Base-by-base conservation (phyloP, 2,113 vertebrate genomes). In the Xiphophorus hellerii region DNA sequence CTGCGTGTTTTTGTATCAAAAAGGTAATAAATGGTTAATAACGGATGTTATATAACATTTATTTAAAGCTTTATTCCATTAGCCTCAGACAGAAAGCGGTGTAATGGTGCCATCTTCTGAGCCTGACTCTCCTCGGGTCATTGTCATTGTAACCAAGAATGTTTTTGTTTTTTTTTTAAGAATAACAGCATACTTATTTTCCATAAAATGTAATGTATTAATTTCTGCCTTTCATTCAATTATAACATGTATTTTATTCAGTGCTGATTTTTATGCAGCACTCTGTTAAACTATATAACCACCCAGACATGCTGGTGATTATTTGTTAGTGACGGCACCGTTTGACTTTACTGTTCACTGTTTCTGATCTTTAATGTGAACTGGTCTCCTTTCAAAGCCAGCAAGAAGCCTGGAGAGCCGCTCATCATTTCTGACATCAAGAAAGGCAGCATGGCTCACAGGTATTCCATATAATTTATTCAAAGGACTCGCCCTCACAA, bases 391-490 rank as follows among this genome's bases (percentile, higher is more conserved):
- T 87, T 79, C 42, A 94, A 95, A 90, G 96, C 97, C 87, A 98
- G 96, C 91, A 97, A 98, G 90, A 98, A 97, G 83, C 88, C 92
- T 22, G 97, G 96, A 4, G 97, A 99, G 72, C 95, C 97, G 28
- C 94, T 99, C 86, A 97, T 98, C 92, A 99, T 99, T 82, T 98
- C 98, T 0, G 97, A 99, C 90, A 97, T 99, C 93, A 98, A 97
- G 95, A 99, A 97, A 81, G 98, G 97, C 82, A 99, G 98, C 1
- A 96, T 98, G 87, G 97, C 98, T 0, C 98, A 99, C 92, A 97
- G 97, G 97, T 98, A 94, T 12, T 25, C 4, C 44, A 15, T 15
- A 15, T 42, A 42, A 42, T 42, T 42, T 42, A 42, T 42, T 42
- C 39, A 42, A 3, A 42, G 39, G 39, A 42, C 12, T 15, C 14